A percentile compares a stretch with the other conserved stretches of the same genome.
Conservation (phyloP, 2,888 invertebrate genomes). For the Platypus cylindrus region DNA sequence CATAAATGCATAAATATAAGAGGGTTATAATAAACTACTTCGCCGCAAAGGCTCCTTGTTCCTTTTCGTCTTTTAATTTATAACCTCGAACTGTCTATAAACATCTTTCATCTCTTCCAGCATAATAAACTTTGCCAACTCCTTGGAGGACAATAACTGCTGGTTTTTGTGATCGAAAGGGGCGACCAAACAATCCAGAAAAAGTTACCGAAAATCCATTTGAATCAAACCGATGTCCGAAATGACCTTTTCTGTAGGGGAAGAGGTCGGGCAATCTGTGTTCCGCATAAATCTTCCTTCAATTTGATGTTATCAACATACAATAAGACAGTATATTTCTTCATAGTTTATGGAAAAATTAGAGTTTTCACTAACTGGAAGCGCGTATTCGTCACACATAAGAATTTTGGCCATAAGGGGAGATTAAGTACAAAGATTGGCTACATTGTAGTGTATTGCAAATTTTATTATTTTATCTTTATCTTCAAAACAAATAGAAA, state of each 20-base stretch:
- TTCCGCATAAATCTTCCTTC: slow-evolving; percentile 24
- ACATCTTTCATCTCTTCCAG: too few relatives aligned
- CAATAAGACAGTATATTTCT: slow-evolving; percentile 16
- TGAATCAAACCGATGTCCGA: slow-evolving; percentile 29
- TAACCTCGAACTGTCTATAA: too few relatives aligned
- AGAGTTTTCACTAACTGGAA: slow-evolving; percentile 8
- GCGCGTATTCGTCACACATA: neutral
- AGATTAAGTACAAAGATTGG: slow-evolving; percentile 5
- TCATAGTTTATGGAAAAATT: slow-evolving; percentile 13
- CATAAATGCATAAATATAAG: too few relatives aligned
- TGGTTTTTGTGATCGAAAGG: too few relatives aligned
- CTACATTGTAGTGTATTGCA: neutral
- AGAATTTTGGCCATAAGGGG: slow-evolving; percentile 4
- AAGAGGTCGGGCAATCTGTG: slow-evolving; percentile 22
- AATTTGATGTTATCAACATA: slow-evolving; percentile 20
- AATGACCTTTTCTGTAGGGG: slow-evolving; percentile 20
- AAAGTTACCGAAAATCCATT: slow-evolving; percentile 12
- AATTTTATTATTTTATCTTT: neutral
- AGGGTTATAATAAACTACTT: too few relatives aligned
- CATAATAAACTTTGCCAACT: too few relatives aligned
- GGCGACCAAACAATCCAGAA: too few relatives aligned
- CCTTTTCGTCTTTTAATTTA: too few relatives aligned
- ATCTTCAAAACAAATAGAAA: neutral
- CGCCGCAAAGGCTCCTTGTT: too few relatives aligned
- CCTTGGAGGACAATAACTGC: too few relatives aligned